Evolutionary conservation across 2,888 invertebrate genomes (phyloP), one percentile per base, ranked within the genome.

Genomic region (Sminthurides aquaticus): DNA sequence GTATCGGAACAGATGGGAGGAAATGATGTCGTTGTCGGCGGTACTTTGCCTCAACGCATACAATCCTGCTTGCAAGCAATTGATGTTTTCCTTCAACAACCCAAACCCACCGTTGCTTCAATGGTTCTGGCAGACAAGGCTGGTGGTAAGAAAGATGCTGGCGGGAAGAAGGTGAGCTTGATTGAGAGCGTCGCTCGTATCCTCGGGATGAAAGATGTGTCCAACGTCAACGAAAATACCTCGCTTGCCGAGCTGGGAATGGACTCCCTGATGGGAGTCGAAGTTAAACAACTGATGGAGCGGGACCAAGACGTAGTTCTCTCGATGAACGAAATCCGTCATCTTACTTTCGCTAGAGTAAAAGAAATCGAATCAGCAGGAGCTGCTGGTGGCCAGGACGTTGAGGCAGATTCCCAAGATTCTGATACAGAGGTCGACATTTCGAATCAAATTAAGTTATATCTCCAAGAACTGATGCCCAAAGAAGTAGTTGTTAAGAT

Each of bases 181-280:
- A 82, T 88, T 54, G 86, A 89, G 73, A 87, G 90, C 56, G 86
- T 96, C 11, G 90, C 89, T 58, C 92, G 94, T 78, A 93, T 96
- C 76, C 81, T 96, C 61, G 90, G 91, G 67, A 86, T 98, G 76
- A 92, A 94, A 79, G 94, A 98, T 76, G 81, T 87, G 0, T 85
- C 85, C 73, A 87, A 88, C 68, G 84, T 96, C 29, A 86, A 90
- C 68, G 83, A 85, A 52, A 84, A 84, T 28, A 85, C 89, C 2
- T 89, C 88, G 52, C 81, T 99, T 57, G 92, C 93, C 28, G 98
- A 99, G 79, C 84, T 99, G 49, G 98, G 98, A 68, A 91, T 99
- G 87, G 98, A 99, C 79, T 97, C 97, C 1, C 81, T 99, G 73
- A 98, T 98, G 98, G 96, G 96, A 56, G 95, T 98, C 1, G 99